Conservation (phyloP, 2,797 vertebrate genomes). For the Neomorphus geoffroyi region DNA sequence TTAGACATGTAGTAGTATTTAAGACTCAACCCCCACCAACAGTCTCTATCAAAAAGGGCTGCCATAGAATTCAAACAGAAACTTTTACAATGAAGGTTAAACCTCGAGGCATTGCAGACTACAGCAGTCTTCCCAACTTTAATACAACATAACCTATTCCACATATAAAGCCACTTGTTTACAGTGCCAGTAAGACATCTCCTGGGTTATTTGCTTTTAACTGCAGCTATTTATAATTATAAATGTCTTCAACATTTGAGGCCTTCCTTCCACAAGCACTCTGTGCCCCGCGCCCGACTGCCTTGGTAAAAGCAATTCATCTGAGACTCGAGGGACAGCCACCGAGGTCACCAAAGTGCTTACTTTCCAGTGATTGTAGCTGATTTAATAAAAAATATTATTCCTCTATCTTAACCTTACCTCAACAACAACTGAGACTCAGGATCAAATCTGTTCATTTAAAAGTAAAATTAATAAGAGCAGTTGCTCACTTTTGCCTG, state of each 20-base stretch:
- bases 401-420: background rate
- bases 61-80: background rate
- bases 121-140: background rate
- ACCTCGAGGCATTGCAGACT: background rate
- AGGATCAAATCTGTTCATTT: background rate
- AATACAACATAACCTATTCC: background rate
- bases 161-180: background rate
- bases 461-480: background rate
- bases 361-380: background rate
- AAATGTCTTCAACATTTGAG: background rate
- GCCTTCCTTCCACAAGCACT: background rate
- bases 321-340: background rate
- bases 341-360: background rate
- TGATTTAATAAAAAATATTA: background rate
- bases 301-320: background rate
- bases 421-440: background rate
- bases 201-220: background rate
- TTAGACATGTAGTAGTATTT: background rate
- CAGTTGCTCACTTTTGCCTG: background rate
- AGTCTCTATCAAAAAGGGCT: background rate
- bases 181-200: background rate
- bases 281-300: background rate
- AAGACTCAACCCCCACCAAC: background rate
- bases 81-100: background rate
- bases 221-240: slow-evolving; percentile 8